Percentiles rank a stretch among this genome's conserved stretches.
Conservation (phyloP, 1,140 invertebrate genomes). For the Bradynema listronoti region DNA sequence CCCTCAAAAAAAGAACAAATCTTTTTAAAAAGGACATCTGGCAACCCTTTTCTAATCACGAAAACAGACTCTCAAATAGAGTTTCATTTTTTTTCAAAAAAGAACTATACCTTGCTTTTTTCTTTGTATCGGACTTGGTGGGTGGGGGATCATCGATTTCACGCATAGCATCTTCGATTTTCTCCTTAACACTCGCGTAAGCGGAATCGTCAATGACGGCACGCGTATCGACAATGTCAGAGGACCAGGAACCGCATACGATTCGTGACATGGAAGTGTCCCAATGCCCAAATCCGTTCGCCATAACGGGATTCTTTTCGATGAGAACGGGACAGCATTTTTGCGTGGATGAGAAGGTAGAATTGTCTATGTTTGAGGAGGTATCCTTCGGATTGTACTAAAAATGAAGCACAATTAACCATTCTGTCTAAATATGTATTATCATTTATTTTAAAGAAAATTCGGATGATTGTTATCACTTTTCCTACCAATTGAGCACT, state of each 20-base stretch:
- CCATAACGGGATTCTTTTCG: constrained; percentile 33
- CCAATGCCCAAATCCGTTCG: constrained; percentile 15
- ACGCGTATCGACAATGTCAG: constrained; percentile 32
- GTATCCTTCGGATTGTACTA: constrained; percentile 23
- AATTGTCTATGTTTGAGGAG: background rate
- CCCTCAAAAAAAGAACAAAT: no score
- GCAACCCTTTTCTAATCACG: no score
- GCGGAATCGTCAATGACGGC: constrained; percentile 19
- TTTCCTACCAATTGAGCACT: constrained; percentile 29
- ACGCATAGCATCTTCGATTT: constrained; percentile 45
- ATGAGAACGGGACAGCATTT: constrained; percentile 45
- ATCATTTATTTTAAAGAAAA: no score
- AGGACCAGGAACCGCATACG: constrained; percentile 45
- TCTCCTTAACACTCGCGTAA: constrained; percentile 32
- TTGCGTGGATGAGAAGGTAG: constrained; percentile 24
- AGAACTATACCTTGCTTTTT: no score
- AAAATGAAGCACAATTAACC: no score
- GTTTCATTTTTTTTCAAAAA: no score
- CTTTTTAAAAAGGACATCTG: no score
- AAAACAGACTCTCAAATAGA: no score
- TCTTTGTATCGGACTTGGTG: no score
- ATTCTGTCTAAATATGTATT: no score
- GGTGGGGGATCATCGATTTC: no score
- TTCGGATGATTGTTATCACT: no score
- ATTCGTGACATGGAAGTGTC: constrained; percentile 28